These are phyloP conservation scores for Acanthurus leucopareius DNA, from an alignment of 2,797 vertebrate species.

Conservation along the genomic window DNA sequence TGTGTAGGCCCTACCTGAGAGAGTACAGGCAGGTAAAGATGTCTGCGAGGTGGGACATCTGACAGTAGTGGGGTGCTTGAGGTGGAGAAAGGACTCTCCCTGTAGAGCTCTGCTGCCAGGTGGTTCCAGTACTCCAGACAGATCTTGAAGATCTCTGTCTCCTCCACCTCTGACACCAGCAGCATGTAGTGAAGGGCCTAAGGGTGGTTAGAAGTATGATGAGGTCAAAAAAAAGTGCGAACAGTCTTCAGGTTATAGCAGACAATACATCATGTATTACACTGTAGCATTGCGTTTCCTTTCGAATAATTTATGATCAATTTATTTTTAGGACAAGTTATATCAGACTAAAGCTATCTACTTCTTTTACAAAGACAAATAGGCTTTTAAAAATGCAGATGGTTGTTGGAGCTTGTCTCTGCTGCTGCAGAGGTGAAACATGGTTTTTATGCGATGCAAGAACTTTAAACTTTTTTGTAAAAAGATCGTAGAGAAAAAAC, in stretches of 20 bases:
- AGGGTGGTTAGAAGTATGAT: neutral
- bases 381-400: neutral
- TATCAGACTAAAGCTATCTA: neutral
- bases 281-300: neutral
- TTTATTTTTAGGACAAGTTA: no score
- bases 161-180: constrained; percentile 97
- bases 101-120: constrained; percentile 96
- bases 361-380: neutral
- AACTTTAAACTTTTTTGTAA: neutral
- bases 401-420: neutral
- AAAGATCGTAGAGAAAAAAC: no score
- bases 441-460: no score
- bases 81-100: constrained; percentile 96
- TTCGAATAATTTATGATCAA: no score
- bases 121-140: constrained; percentile 99
- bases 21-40: constrained; percentile 95
- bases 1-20: constrained; percentile 89
- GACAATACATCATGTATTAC: no score
- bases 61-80: constrained; percentile 94
- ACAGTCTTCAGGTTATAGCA: neutral
- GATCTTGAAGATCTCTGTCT: constrained; percentile 99
- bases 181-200: constrained; percentile 89
- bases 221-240: neutral
- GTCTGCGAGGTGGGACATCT: constrained; percentile 95
- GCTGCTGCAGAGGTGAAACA: neutral